These are phyloP conservation scores for Andrena dorsata DNA, from an alignment of 2,888 invertebrate genomes.

Conservation along the genomic window DNA sequence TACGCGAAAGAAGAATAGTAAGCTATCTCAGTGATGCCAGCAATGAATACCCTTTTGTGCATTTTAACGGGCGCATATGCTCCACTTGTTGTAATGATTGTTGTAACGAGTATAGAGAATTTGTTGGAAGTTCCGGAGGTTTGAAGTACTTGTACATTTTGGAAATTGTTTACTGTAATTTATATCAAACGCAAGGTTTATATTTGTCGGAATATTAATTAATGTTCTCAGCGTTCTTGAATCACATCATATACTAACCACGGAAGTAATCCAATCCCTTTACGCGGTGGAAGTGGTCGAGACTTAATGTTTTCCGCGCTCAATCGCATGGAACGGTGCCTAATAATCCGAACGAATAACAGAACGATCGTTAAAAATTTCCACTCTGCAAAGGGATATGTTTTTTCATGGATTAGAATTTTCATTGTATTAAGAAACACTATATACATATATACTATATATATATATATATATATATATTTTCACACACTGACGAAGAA, in stretches of 20 bases:
- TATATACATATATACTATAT: constrained; percentile 58
- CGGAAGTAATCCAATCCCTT: constrained; percentile 55
- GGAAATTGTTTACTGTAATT: constrained; percentile 51
- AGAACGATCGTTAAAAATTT: constrained; percentile 35
- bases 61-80: constrained; percentile 39
- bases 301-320: not conserved
- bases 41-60: constrained; percentile 52
- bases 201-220: constrained; percentile 40
- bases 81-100: constrained; percentile 70
- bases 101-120: constrained; percentile 58
- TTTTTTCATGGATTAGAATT: constrained; percentile 44
- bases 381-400: constrained; percentile 54
- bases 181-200: constrained; percentile 47
- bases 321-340: constrained; percentile 26
- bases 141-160: constrained; percentile 53
- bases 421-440: constrained; percentile 63
- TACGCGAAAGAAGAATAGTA: constrained; percentile 26
- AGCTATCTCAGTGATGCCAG: constrained; percentile 44
- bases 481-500: constrained; percentile 74
- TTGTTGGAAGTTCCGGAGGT: constrained; percentile 55
- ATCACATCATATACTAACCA: constrained; percentile 64
- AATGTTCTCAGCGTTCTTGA: constrained; percentile 54
- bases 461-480: constrained; percentile 69
- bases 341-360: not conserved
- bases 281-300: constrained; percentile 49